Conservation (phyloP, 2,113 vertebrate genomes). For the Tachycineta bicolor region DNA sequence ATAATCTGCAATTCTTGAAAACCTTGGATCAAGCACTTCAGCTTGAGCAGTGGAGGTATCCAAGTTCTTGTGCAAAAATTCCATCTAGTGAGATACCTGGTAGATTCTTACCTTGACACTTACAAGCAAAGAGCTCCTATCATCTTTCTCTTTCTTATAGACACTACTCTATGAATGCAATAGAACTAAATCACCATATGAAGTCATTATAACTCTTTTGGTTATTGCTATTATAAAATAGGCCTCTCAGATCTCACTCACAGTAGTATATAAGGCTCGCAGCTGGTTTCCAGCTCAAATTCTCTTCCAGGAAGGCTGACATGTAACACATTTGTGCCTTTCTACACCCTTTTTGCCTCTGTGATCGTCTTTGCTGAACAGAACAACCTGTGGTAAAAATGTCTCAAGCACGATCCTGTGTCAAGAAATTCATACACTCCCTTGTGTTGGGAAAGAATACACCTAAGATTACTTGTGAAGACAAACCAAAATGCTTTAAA, state of each 20-base stretch:
- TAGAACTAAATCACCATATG: not conserved
- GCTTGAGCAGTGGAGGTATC: not conserved
- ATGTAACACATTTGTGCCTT: not conserved
- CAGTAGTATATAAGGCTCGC: rapidly evolving
- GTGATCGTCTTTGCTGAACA: not conserved
- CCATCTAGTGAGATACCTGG: not conserved
- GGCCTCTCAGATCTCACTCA: not conserved
- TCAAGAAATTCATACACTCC: not conserved
- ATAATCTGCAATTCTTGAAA: not conserved
- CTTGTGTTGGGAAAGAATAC: not conserved
- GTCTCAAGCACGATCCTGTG: not conserved
- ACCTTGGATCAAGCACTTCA: not conserved
- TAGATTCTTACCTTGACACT: not conserved
- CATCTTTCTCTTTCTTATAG: not conserved
- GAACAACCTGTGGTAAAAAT: not conserved
- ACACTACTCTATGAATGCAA: not conserved
- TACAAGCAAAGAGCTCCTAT: not conserved
- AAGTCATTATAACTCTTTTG: not conserved
- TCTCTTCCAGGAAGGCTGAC: not conserved
- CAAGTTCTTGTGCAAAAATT: not conserved
- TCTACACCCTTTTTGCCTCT: not conserved
- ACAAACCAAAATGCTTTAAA: not conserved
- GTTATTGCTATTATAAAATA: not conserved
- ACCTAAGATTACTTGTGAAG: not conserved
- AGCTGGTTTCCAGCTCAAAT: not conserved